Evolutionary conservation across 1,140 invertebrate genomes (phyloP), one percentile per base, ranked within the genome.

Genomic region (Apis cerana): DNA sequence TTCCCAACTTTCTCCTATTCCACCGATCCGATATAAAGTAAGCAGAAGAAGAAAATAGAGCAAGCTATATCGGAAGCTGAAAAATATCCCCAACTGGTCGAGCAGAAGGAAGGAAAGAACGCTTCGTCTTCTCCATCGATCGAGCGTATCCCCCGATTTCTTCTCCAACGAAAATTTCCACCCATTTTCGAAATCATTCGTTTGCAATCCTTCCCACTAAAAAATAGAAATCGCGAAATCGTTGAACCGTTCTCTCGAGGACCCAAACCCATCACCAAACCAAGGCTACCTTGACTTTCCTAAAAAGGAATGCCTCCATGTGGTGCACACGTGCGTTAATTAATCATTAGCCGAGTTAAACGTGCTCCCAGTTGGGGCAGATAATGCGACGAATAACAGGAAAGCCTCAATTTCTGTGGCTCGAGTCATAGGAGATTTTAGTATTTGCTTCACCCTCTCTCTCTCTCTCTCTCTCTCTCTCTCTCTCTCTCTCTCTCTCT

Each of bases 161-260:
- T 19, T 4, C 52, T 52, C 52, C 33, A 33, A 33, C 4, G 4
- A 33, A 33, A 33, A 69, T 79, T 84, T 75, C 62, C 17, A 50
- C 3, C 69, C 27, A 67, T 85, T 9, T 81, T 33, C 33, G 33
- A 33, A 33, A 33, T 33, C 33, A 33, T 33, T 33, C 33, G 67
- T 74, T 59, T 77, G 70, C 85, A 90, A 90, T 89, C 80, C 76
- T 27, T 27, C 75, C 68, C 76, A 82, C 88, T 88, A 89, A 89
- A 84, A 89, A 89, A 84, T 88, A 88, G 85, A 88, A 83, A 43
- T 89, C 89, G 76, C 76, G 70, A 88, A 91, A 82, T 88, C 90
- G 89, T 90, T 90, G 90, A 91, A 80, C 67, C 79, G 61, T 81
- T 33, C 15, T 56, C 8, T 3, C 68, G 27, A 43, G 33, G 27